Evolutionary conservation across 37 sponge, comb jelly and placozoan genomes (phyloP), one percentile per base, ranked within the genome.

Genomic region (Halichondria panicea): DNA sequence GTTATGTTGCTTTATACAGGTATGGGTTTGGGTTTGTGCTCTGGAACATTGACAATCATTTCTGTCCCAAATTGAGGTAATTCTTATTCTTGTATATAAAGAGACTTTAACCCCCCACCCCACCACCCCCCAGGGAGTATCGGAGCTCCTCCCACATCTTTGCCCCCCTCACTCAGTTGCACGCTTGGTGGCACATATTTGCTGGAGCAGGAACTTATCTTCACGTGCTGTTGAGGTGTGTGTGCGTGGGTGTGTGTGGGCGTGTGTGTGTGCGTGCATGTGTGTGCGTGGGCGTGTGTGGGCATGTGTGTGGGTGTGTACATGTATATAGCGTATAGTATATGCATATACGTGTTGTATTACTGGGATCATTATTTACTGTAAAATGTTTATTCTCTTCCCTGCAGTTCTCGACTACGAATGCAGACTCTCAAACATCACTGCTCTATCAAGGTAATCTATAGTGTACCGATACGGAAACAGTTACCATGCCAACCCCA

Each of bases 181-280:
- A 94, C 64, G 83, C 85, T 38, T 91, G 91, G 91, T 94, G 95
- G 95, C 95, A 94, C 53, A 33, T 91, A 2, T 63, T 90, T 15
- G 69, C 92, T 38, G 95, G 91, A 0, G 39, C 79, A 19, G 95
- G 90, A 6, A 71, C 88, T 3, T 91, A 91, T 71, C 43, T 87
- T 0, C 88, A 91, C 64, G 45, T 91, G 8, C 61, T 94, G 19
- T 33, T 67, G 62, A 89, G 87, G 76, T 87, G 31, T 9, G 35
- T 61, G 8, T 3, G 36, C 3, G 1, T 63, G 59, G 75, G 61
- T 21, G 6, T n/a, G 22, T 22, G 27, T 4, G 50, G 50, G 70
- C 74, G 57, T 54, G 0, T 46, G 53, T 44, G n/a, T 27, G 30
- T 74, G 32, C 27, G 38, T 39, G 45, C 35, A 27, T 34, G 9